Evolutionary conservation across 2,888 invertebrate species (phyloP), one percentile per base, ranked within the genome.

Genomic region (Nemoura dubitans): DNA sequence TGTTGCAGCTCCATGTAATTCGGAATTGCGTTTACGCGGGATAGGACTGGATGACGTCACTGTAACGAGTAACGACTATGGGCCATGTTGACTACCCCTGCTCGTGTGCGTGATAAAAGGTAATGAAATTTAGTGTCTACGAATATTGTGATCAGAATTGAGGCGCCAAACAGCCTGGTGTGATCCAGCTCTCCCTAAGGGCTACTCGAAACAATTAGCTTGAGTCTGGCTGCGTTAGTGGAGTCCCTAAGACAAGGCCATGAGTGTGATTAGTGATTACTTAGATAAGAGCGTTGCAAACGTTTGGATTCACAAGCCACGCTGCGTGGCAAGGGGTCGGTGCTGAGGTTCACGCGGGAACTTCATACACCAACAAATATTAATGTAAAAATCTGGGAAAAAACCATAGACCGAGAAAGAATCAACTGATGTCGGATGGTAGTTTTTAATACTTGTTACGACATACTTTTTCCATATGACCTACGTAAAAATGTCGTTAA

Each of bases 51-150:
- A 59, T 59, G 59, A 59, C 59, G 59, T 59, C 59, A 59, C 36
- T 21, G 59, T 16, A 59, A 59, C 21, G 59, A 7, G 10, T 14
- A 59, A 14, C n/a, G n/a, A n/a, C n/a, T n/a, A n/a, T n/a, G n/a
- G n/a, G n/a, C n/a, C 59, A 59, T 21, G 59, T 59, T 7, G 3
- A 10, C 59, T 14, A 59, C 59, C 59, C 59, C 14, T 59, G 59
- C 2, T 10, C 14, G 59, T 1, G 10, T 59, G 59, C 59, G 59
- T 59, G 59, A 59, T 59, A 21, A 59, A 59, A 59, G 59, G 59
- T 21, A 59, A 59, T 59, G 59, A 59, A 59, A 59, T 59, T 59
- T 59, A 59, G 59, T 59, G 59, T 59, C 59, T 59, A 59, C 59
- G 59, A 59, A 59, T 21, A 21, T 16, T 59, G 10, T 21, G 59